Evolutionary conservation across 2,113 vertebrate genomes (phyloP), one percentile per base, ranked within the genome.

Genomic region (Neogobius melanostomus): DNA sequence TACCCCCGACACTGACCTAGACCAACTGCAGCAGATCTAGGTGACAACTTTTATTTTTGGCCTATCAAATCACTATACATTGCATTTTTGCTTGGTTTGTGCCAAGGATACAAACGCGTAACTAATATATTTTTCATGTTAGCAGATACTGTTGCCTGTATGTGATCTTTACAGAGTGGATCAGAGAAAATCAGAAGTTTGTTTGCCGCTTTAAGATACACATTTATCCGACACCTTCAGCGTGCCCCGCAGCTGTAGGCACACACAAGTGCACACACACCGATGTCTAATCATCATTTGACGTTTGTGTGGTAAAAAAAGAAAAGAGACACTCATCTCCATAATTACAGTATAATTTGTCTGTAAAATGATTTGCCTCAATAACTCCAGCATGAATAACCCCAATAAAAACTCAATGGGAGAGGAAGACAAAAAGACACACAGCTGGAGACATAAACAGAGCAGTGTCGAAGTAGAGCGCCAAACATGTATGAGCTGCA

Each of bases 261-360:
- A 44, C 66, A 60, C 74, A 62, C 73, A 48, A 48, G 64, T 51
- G 21, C 36, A 28, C 59, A 66, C 59, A n/a, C 56, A 72, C 66
- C 60, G 47, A 54, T 48, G 69, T 71, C 82, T 81, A 79, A 84
- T 88, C 74, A 87, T 76, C 79, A 82, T 89, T 87, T 77, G 72
- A 64, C 74, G 77, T 87, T 84, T 85, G 85, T 81, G 80, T 74
- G 71, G 80, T 78, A 81, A 82, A 90, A 36, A 36, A 36, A 36
- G 4, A 36, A 36, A 89, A 89, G 85, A 85, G 88, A 70, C 75
- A 80, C 86, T 88, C 81, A 88, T 90, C 83, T 91, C 84, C 83
- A 87, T 91, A 90, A 90, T 89, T 86, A 87, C 85, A 81, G 85
- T 80, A 88, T 89, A 84, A 90, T 91, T 91, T 91, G 83, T 80